Conservation (phyloP, 1,140 invertebrate species). For the Popillia japonica region DNA sequence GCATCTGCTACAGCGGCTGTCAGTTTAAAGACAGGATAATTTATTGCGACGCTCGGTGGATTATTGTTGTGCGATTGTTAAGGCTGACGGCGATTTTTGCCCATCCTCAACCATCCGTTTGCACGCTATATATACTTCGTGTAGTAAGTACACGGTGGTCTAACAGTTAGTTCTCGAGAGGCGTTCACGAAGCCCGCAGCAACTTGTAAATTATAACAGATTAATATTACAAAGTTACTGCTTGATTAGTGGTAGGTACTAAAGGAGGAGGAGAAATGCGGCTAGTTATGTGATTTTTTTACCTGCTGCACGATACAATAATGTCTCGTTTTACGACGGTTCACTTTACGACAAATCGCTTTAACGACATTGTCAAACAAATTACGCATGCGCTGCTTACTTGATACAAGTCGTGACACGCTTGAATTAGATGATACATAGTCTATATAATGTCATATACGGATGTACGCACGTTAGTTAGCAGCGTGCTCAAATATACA, state of each 20-base stretch:
- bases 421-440: too few species aligned
- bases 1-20: not conserved
- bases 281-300: too few species aligned
- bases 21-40: not conserved
- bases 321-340: too few species aligned
- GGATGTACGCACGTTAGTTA: too few species aligned
- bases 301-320: too few species aligned
- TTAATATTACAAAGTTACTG: not conserved
- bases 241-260: not conserved
- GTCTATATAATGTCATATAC: too few species aligned
- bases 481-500: too few species aligned
- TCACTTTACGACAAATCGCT: too few species aligned
- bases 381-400: too few species aligned
- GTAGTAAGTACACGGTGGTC: not conserved
- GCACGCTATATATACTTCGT: not conserved
- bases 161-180: not conserved
- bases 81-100: not conserved
- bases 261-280: not conserved
- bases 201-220: not conserved
- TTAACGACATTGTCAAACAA: too few species aligned
- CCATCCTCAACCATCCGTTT: not conserved
- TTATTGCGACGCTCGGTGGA: not conserved
- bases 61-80: slow-evolving; percentile 13
- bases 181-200: not conserved
- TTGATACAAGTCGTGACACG: too few species aligned